A percentile compares a stretch with the other conserved stretches of the same genome.
phyloP scores from a whole-genome alignment of 2,888 invertebrate genomes.

The Coleophora deauratella region DNA sequence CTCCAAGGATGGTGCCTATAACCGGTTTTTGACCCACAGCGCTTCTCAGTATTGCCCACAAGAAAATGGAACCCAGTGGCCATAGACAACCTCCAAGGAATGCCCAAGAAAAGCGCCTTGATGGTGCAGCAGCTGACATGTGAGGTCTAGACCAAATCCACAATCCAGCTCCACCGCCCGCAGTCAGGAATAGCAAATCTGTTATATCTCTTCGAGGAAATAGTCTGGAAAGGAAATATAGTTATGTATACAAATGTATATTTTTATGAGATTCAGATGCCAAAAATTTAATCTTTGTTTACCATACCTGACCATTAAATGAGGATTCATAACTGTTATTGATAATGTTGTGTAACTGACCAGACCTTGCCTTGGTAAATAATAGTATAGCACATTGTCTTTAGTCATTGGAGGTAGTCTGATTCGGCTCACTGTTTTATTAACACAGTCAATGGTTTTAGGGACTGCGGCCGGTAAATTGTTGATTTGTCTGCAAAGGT shows the following conservation, averaged over 20 bases:
- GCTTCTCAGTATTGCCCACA: conserved; percentile 90
- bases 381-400: conserved; percentile 82
- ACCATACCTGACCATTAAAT: conserved; percentile 79
- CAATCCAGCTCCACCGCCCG: conserved; percentile 86
- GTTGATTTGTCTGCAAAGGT: conserved; percentile 37
- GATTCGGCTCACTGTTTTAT: conserved; percentile 51
- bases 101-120: conserved; percentile 79
- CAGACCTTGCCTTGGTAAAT: conserved; percentile 83
- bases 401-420: conserved; percentile 79
- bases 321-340: conserved; percentile 89
- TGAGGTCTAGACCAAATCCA: conserved; percentile 89
- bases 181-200: conserved; percentile 85
- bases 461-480: conserved; percentile 44
- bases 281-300: neutral
- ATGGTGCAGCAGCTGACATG: conserved; percentile 76
- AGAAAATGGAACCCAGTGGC: conserved; percentile 90
- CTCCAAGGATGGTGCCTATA: conserved; percentile 78
- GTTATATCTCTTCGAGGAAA: conserved; percentile 84
- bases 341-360: conserved; percentile 85
- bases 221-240: conserved; percentile 68
- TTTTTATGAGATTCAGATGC: neutral
- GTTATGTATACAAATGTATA: neutral
- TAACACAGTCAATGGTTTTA: conserved; percentile 48
- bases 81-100: conserved; percentile 86
- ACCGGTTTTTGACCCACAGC: conserved; percentile 81